Conservation (phyloP, 1,140 invertebrate genomes). For the Ostrea edulis region DNA sequence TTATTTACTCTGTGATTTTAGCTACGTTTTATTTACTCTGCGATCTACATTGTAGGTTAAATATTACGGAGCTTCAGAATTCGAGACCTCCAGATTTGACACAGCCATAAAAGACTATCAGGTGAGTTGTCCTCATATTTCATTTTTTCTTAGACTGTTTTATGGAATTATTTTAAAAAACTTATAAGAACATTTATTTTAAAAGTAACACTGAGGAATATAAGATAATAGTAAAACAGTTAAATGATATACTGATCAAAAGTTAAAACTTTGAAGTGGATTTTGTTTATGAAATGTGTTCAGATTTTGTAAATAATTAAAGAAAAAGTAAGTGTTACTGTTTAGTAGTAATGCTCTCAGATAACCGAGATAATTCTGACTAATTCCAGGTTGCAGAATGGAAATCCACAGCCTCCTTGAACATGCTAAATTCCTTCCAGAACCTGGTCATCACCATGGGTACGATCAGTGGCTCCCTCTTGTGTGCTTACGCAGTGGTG, state of each 20-base stretch:
- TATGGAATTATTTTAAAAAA: no score
- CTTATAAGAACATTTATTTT: no score
- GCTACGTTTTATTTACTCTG: background rate
- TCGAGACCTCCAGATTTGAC: constrained; percentile 92
- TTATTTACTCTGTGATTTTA: background rate
- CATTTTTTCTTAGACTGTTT: no score
- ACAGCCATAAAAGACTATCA: constrained; percentile 91
- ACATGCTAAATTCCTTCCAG: constrained; percentile 93
- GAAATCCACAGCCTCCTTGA: constrained; percentile 90
- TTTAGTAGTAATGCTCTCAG: no score
- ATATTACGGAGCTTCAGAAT: constrained; percentile 95
- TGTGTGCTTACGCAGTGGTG: constrained; percentile 89
- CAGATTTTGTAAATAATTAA: no score
- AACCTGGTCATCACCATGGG: constrained; percentile 94
- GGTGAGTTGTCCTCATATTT: constrained; percentile 80
- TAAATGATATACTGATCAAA: no score
- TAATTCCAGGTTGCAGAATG: constrained; percentile 89
- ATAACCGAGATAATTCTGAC: background rate
- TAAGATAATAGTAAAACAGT: no score
- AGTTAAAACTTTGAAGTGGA: no score
- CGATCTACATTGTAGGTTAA: constrained; percentile 84
- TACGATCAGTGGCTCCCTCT: constrained; percentile 90
- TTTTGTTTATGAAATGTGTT: no score
- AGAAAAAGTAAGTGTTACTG: no score
- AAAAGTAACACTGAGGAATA: no score